Evolutionary conservation across 2,113 vertebrate genomes (phyloP).

Genomic region (Indicator indicator): DNA sequence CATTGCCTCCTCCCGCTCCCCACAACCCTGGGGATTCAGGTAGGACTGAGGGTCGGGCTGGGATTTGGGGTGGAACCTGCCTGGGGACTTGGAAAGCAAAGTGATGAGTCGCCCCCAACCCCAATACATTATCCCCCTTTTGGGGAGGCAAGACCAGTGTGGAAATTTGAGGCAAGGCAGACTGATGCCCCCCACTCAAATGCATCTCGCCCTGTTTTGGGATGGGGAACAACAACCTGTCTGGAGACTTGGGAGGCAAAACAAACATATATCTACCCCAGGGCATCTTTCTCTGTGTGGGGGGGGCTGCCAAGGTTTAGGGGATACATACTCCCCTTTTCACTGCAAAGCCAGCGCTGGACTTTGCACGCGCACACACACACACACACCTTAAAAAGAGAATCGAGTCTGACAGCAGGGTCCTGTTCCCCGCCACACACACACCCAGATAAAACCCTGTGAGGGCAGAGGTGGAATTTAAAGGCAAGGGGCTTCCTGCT

Average conservation of each 20-base stretch:
- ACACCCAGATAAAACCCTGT: not conserved
- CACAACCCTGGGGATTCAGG: not conserved
- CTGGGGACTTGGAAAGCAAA: not conserved
- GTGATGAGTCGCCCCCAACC: not conserved
- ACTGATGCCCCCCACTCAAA: not conserved
- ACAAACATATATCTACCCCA: no score
- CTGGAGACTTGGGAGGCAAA: no score
- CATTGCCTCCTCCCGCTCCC: no score
- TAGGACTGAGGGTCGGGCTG: not conserved
- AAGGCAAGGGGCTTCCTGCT: not conserved
- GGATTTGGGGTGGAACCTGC: not conserved
- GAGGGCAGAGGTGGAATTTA: not conserved
- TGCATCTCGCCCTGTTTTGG: not conserved
- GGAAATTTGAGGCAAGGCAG: not conserved
- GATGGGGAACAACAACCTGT: not conserved
- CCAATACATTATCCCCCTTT: no score
- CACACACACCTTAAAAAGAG: not conserved
- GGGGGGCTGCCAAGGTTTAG: not conserved
- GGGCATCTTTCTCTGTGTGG: not conserved
- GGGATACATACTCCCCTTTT: not conserved
- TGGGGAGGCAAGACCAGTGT: no score
- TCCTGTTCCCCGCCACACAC: not conserved
- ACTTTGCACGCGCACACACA: not conserved
- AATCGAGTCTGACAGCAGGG: not conserved
- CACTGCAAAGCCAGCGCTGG: not conserved